Percentiles rank a stretch among this genome's conserved stretches.
Conservation (phyloP, 2,113 vertebrate genomes). For the Neotoma lepida region DNA sequence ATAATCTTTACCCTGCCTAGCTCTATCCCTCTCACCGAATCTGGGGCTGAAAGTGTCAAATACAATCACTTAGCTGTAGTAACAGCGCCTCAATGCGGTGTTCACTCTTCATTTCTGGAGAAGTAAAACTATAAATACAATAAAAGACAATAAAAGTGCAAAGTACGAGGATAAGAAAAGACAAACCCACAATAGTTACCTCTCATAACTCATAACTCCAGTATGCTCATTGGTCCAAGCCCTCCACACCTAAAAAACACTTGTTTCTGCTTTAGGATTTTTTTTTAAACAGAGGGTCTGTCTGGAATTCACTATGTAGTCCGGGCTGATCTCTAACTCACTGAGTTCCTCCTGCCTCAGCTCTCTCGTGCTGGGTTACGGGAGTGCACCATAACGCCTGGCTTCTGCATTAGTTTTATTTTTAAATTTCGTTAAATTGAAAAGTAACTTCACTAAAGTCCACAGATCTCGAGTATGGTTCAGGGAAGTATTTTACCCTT, state of each 20-base stretch:
- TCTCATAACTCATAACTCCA: not conserved
- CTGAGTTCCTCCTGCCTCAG: not conserved
- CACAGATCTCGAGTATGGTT: not conserved
- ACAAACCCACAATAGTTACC: not conserved
- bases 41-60: not conserved
- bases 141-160: not conserved
- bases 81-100: not conserved
- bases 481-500: not conserved
- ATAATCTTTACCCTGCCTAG: not conserved
- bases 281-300: not conserved
- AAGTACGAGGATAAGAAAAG: not conserved
- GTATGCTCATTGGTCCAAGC: not conserved
- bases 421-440: conserved; percentile 26
- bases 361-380: not conserved
- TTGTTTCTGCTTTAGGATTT: not conserved
- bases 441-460: not conserved
- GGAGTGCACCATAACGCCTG: not conserved
- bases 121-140: not conserved
- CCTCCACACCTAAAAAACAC: not conserved
- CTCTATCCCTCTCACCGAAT: not conserved
- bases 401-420: conserved; percentile 14
- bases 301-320: not conserved
- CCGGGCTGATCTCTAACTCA: not conserved
- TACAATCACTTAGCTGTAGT: not conserved
- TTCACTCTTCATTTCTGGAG: conserved; percentile 12